A percentile compares a stretch with the other conserved stretches of the same genome.
Conservation (phyloP, 2,888 invertebrate genomes). For the Caenorhabditis drosophilae region DNA sequence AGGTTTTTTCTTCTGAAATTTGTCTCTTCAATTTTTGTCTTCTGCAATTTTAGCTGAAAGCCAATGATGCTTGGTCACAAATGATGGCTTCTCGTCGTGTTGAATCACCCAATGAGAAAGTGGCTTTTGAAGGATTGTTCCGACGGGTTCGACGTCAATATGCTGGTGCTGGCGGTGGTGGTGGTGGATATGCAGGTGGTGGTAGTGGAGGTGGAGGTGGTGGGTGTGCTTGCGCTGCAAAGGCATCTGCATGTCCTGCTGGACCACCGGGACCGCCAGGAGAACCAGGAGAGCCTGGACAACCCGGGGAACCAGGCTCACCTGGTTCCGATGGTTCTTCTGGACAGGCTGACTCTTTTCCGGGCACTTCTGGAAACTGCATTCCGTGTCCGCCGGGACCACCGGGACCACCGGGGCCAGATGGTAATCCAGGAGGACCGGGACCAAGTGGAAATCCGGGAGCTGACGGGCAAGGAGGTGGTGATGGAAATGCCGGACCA, state of each 20-base stretch:
- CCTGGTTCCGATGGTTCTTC: slow-evolving; percentile 27
- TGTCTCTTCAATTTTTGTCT: neutral
- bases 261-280: slow-evolving; percentile 57
- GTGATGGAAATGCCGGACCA: slow-evolving; percentile 21
- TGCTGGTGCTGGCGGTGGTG: slow-evolving; percentile 21
- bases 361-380: slow-evolving; percentile 13
- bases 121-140: slow-evolving; percentile 35
- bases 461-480: slow-evolving; percentile 30
- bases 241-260: slow-evolving; percentile 49
- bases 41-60: slow-evolving; percentile 20
- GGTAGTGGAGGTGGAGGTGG: slow-evolving; percentile 32
- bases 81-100: slow-evolving; percentile 35
- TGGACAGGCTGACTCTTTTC: slow-evolving; percentile 21
- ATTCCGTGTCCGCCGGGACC: slow-evolving; percentile 41
- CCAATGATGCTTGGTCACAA: slow-evolving; percentile 46
- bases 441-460: slow-evolving; percentile 34
- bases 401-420: slow-evolving; percentile 39
- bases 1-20: slow-evolving; percentile 2
- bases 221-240: slow-evolving; percentile 38
- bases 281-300: slow-evolving; percentile 30
- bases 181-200: slow-evolving; percentile 18
- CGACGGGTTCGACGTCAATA: slow-evolving; percentile 29
- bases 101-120: slow-evolving; percentile 28
- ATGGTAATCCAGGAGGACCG: slow-evolving; percentile 29
- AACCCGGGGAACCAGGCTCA: slow-evolving; percentile 24